Evolutionary conservation across 2,113 vertebrate species (phyloP), one percentile per base, ranked within the genome.

Genomic region (Aix galericulata): DNA sequence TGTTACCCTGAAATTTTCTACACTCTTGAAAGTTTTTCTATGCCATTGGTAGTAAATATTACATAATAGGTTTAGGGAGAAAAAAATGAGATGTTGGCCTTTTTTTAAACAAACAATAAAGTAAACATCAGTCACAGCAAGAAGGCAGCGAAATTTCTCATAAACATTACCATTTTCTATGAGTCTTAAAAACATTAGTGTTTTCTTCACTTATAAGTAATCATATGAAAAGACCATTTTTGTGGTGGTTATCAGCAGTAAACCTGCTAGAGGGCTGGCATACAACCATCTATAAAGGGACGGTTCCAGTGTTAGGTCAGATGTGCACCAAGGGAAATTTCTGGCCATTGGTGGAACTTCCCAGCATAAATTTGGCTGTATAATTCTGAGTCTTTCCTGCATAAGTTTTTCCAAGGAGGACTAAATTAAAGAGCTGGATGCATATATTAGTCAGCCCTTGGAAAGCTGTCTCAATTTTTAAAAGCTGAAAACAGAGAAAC

Each of bases 401-500:
- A 83, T 48, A 36, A 52, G 17, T 80, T 91, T 85, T 87, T 93
- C 68, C 32, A 63, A 95, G 62, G 8, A 88, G 64, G 88, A 64
- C 17, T 72, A 93, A 87, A 86, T 63, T 46, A 83, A 86, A 90
- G 27, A 86, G 18, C 62, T 84, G 69, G 52, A 91, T 27, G 6
- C 42, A 84, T 3, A 40, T 50, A 50, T 75, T 50, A 81, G 20
- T 56, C 56, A 88, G 23, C 4, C 1, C 42, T 50, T 89, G 58
- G 81, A 95, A 93, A 94, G 56, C 29, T 34, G 2, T 82, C 89
- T 64, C 68, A 52, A 63, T 91, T 84, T 91, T 94, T 86, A 95
- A 89, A 91, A 91, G 38, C 83, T 86, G 66, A 93, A 95, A 91
- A 60, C 44, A 64, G 73, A 86, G 56, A 84, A 84, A 58, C 34